These are phyloP conservation scores for Craniophora ligustri DNA, from an alignment of 2,888 invertebrate genomes.

Conservation along the genomic window DNA sequence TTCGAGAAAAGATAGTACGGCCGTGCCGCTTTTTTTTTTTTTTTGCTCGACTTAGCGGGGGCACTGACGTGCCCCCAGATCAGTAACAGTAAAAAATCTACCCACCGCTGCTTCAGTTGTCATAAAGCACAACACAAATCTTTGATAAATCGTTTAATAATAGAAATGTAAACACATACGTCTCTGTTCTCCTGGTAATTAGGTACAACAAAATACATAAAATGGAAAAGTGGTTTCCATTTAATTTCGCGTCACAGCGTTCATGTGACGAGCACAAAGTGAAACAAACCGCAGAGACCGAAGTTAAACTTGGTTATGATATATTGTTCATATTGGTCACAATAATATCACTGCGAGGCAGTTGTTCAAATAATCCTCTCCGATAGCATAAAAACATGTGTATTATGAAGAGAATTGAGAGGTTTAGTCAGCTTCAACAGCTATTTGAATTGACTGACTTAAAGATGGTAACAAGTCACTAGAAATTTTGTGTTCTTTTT, in stretches of 20 bases:
- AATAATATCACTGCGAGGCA: slow-evolving; percentile 34
- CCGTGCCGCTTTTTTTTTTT: too few relatives aligned
- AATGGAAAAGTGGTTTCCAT: slow-evolving; percentile 21
- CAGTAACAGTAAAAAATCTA: too few relatives aligned
- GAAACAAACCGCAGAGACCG: slow-evolving; percentile 38
- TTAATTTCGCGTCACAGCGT: slow-evolving; percentile 23
- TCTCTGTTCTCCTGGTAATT: neutral
- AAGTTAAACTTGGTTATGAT: slow-evolving; percentile 56
- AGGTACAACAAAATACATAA: slow-evolving; percentile 1
- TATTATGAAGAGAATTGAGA: slow-evolving; percentile 8
- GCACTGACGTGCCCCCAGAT: too few relatives aligned
- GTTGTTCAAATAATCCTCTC: slow-evolving; percentile 31
- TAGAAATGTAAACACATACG: too few relatives aligned
- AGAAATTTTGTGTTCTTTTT: too few relatives aligned
- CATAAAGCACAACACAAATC: too few relatives aligned
- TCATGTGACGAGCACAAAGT: slow-evolving; percentile 31
- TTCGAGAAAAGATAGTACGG: too few relatives aligned
- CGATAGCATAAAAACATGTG: slow-evolving; percentile 17
- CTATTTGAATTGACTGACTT: too few relatives aligned
- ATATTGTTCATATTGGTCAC: slow-evolving; percentile 57
- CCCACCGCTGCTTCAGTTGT: too few relatives aligned
- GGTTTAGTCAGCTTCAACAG: neutral
- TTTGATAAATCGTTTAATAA: too few relatives aligned
- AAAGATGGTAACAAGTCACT: too few relatives aligned
- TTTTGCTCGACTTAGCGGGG: too few relatives aligned